phyloP scores from a whole-genome alignment of 2,797 vertebrate genomes.

The Emydoidea blandingii region DNA sequence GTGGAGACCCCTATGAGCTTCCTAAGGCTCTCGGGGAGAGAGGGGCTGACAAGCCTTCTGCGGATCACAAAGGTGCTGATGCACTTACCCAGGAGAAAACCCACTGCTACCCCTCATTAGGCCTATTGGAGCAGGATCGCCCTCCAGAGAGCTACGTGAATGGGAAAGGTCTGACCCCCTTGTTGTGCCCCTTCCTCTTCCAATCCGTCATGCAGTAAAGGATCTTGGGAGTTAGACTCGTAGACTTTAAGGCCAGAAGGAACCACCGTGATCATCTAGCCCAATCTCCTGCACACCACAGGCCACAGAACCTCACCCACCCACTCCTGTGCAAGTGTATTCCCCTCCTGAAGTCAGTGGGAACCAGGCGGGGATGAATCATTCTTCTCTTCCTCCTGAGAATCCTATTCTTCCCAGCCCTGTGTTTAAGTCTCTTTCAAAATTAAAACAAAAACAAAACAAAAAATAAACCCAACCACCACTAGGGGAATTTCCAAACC shows the following conservation, averaged over 20 bases:
- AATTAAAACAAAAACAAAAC: not conserved
- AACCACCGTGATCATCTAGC: not conserved
- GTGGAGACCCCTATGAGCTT: not conserved
- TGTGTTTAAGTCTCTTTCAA: not conserved
- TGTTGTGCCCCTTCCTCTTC: not conserved
- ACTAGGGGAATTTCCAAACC: not conserved
- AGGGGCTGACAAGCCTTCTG: not conserved
- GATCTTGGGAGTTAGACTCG: not conserved
- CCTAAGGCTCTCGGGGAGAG: not conserved
- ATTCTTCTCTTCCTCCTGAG: not conserved
- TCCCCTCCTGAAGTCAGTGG: not conserved
- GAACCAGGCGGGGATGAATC: not conserved
- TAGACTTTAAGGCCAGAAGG: not conserved
- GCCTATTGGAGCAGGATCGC: not conserved
- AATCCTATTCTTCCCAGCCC: not conserved
- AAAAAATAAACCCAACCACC: not conserved
- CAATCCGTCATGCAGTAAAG: not conserved
- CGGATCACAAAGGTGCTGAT: not conserved
- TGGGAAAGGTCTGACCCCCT: accelerated
- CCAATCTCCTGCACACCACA: not conserved
- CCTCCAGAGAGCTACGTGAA: not conserved
- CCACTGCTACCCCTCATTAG: not conserved
- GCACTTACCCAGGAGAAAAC: accelerated
- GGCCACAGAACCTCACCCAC: not conserved
- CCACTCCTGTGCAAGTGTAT: not conserved